Evolutionary conservation across 2,888 invertebrate species (phyloP), one percentile per base, ranked within the genome.

Genomic region (Barypeithes pellucidus): DNA sequence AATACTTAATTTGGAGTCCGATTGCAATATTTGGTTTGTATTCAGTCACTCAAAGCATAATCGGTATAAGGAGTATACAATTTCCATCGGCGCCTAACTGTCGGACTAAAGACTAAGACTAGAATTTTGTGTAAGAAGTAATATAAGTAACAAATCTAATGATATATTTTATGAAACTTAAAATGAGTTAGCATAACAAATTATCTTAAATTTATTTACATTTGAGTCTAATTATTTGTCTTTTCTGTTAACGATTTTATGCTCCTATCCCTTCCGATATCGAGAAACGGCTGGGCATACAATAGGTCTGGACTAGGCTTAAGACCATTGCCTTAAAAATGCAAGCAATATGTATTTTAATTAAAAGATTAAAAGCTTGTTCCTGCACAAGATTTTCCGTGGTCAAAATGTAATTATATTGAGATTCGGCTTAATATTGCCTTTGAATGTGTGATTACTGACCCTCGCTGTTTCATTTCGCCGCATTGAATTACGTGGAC

Each of bases 341-440:
- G 52, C 52, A 60, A 29, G 59, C 16, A 57, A 65, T 66, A 65
- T 47, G 36, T 71, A 65, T 65, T 71, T 71, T 66, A 71, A 71
- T 66, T 59, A 66, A 66, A 71, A 71, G 71, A 71, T 71, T 71
- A 65, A 71, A 65, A 65, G 65, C 59, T 41, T 60, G n/a, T 18
- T n/a, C 36, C 14, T 9, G 45, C 54, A 62, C 43, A 45, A 63
- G 62, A 54, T 43, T 65, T 59, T 16, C 22, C 24, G 45, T 52
- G 4, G 14, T 18, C 62, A 43, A 16, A 57, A 70, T 45, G 59
- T 65, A 59, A 65, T 63, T 71, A 71, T 71, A 71, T 71, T 52
- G 54, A 57, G 63, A 63, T 71, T 65, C 22, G 50, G 71, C 47
- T 71, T 65, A 65, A 66, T 66, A 60, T 65, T 47, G 65, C 59